A percentile compares a stretch with the other conserved stretches of the same genome.
Conservation (phyloP, 2,113 vertebrate genomes). For the Opisthocomus hoazin region DNA sequence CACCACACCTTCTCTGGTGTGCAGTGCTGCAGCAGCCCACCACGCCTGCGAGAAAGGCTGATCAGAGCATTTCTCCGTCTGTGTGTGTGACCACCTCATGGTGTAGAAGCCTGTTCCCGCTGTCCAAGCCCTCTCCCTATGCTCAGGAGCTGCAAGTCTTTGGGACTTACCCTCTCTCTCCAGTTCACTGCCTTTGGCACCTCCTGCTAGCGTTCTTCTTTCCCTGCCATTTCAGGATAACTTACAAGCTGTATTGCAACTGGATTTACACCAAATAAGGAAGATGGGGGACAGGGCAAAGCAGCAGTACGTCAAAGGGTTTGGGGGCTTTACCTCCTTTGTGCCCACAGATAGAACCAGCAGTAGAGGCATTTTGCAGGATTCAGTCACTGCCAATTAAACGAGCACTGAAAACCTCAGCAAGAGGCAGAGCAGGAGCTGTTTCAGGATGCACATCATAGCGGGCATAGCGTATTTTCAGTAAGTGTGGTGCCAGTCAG, state of each 20-base stretch:
- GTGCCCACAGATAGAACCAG: background rate
- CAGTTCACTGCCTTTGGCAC: background rate
- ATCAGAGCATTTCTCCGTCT: background rate
- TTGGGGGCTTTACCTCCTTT: background rate
- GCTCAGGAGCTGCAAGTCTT: background rate
- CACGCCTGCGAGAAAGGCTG: accelerated
- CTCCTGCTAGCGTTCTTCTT: background rate
- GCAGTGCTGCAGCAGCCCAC: background rate
- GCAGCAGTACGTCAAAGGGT: background rate
- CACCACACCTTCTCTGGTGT: background rate
- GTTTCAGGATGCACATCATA: background rate
- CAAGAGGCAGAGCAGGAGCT: background rate
- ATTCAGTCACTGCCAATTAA: background rate
- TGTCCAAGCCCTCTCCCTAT: background rate
- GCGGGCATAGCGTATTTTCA: background rate
- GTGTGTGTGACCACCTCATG: accelerated
- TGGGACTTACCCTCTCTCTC: background rate
- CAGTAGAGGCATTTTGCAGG: background rate
- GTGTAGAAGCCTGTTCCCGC: accelerated
- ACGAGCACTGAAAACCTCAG: background rate
- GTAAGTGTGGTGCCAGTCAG: background rate
- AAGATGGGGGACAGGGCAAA: background rate
- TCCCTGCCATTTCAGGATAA: background rate
- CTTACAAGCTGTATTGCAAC: background rate
- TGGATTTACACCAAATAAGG: background rate